Evolutionary conservation across 2,797 vertebrate genomes (phyloP), one percentile per base, ranked within the genome.

Genomic region (Esox masquinongy): DNA sequence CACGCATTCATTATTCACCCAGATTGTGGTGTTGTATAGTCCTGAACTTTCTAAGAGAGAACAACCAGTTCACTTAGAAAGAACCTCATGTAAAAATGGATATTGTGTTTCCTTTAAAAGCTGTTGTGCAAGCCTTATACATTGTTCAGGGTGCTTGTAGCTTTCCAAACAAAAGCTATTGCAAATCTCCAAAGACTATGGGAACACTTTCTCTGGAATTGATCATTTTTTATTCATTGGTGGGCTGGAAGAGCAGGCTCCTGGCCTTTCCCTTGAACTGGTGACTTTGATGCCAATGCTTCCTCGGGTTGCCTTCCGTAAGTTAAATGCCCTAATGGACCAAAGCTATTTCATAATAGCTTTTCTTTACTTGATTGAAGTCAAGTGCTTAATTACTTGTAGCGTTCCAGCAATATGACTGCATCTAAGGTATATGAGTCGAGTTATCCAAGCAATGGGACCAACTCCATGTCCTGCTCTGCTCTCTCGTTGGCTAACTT

Each of bases 401-500:
- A 39, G 4, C 11, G 12, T 51, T 53, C 17, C 29, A 19, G 50
- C 16, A 71, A 53, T 31, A 7, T 4, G 16, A 19, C 8, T 1
- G 16, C 26, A 29, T 4, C 49, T 53, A 51, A 31, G n/a, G 26
- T 70, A 15, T 50, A 29, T 29, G 16, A 34, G 17, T 19, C 4
- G 24, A 71, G 69, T 71, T 24, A 53, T 49, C 69, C 49, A 71
- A 29, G 47, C 7, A 29, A 26, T 17, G 49, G 69, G 49, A 53
- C 47, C 49, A 31, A 49, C 24, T 70, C 68, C 7, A 4, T 26
- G 43, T 47, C 68, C 9, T 12, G 14, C 51, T 51, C 50, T 8
- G 14, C 68, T 50, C 72, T 71, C 51, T 17, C n/a, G 50, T 49
- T 59, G 56, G 61, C 31, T n/a, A 15, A 68, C 24, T 22, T 63